Percentiles rank a stretch among this genome's conserved stretches.
phyloP scores from a whole-genome alignment of 1,140 invertebrate genomes.

The Caenorhabditis inopinata region DNA sequence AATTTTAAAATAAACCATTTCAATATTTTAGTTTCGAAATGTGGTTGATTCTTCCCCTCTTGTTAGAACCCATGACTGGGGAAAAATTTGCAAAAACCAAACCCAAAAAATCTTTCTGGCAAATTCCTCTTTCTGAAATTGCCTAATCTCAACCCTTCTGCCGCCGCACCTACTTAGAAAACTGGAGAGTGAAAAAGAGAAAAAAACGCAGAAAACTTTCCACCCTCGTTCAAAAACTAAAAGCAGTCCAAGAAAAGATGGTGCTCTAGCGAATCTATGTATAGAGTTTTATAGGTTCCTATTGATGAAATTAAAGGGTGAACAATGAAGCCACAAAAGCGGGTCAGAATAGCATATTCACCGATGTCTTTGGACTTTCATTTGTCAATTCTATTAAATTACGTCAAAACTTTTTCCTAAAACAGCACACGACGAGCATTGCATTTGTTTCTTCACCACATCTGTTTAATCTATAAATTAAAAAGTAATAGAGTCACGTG shows the following conservation, averaged over 20 bases:
- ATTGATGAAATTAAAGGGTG: background rate
- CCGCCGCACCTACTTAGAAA: background rate
- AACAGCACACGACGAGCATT: too few species aligned
- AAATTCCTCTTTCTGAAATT: background rate
- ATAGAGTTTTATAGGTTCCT: background rate
- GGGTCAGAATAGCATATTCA: too few species aligned
- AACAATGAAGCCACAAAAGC: too few species aligned
- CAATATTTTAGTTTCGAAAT: too few species aligned
- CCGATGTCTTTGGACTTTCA: too few species aligned
- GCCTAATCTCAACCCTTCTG: background rate
- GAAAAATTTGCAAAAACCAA: background rate
- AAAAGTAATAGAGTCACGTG: background rate
- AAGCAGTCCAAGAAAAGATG: background rate
- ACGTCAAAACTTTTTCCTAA: too few species aligned
- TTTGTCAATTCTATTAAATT: too few species aligned
- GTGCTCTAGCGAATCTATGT: background rate
- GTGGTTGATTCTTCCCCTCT: too few species aligned
- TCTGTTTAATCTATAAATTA: background rate
- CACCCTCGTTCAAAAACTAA: background rate
- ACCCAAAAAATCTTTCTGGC: background rate
- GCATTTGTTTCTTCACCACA: too few species aligned
- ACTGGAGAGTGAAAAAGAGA: background rate
- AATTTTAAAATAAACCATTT: too few species aligned
- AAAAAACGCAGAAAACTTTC: background rate
- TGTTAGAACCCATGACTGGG: too few species aligned